Evolutionary conservation across 2,113 vertebrate genomes (phyloP), one percentile per base, ranked within the genome.

Genomic region (Opisthocomus hoazin): DNA sequence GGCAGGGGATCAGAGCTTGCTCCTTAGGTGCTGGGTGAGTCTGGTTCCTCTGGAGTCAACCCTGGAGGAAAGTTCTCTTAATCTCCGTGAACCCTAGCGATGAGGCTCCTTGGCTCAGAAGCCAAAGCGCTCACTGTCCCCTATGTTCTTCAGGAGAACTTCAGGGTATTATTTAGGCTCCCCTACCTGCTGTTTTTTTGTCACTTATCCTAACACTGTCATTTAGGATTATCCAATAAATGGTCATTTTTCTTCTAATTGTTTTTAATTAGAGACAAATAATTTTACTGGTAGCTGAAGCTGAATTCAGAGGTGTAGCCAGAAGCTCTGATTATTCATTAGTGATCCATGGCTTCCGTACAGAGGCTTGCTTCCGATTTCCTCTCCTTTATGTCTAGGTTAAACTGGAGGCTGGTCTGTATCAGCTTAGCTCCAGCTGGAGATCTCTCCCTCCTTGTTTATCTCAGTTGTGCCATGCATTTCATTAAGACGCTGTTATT

Each of bases 361-460:
- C 26, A 36, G 84, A 51, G 64, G 15, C 5, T 18, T 51, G 16
- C 61, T 77, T 77, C 58, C 66, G 29, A 51, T 45, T 91, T 71
- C 46, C 20, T 65, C n/a, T 85, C 37, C 32, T 48, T 82, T 41
- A 12, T 45, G 32, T 61, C 43, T 81, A 15, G 51, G 41, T 65
- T 69, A 58, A 68, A 11, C 93, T 90, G 79, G 83, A 81, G 86
- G 83, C 93, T 95, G 89, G 12, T 69, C 70, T 83, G 4, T 91
- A 89, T 94, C 95, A 91, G 83, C 50, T 64, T 56, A 84, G 65
- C 70, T 95, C 56, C 91, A 94, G 93, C 93, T 95, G 89, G 73
- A 92, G 69, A 75, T 60, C 81, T 60, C 73, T 84, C 43, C 53
- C 57, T 84, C 56, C 39, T 11, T 87, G 65, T 95, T 97, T 97